phyloP scores from a whole-genome alignment of 92 coral and sea anemone genomes.

The Porites rus region DNA sequence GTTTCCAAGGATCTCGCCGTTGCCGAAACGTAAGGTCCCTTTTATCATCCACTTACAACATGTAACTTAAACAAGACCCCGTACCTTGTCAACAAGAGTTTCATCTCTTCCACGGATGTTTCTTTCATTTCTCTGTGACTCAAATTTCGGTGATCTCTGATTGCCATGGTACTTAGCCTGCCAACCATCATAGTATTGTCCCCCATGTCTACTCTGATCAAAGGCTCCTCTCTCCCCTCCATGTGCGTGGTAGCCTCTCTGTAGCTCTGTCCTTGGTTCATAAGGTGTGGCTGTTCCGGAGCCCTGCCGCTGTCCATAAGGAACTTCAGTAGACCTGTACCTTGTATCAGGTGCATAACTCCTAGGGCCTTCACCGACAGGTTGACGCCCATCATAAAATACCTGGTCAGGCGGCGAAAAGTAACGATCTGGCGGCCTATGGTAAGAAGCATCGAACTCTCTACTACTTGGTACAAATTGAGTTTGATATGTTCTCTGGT shows the following conservation, averaged over 20 bases:
- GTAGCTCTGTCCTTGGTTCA: constrained; percentile 51
- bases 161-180: neutral
- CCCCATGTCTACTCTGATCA: constrained; percentile 16
- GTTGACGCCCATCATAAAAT: constrained; percentile 20
- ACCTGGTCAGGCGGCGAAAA: neutral
- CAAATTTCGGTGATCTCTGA: constrained; percentile 8
- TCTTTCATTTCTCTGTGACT: neutral
- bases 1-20: too few relatives aligned
- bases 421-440: constrained; percentile 14
- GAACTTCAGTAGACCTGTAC: neutral
- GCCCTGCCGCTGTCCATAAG: constrained; percentile 1
- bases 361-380: constrained; percentile 1
- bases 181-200: neutral
- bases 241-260: constrained; percentile 1
- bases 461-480: neutral
- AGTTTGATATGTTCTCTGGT: constrained; percentile 8
- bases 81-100: neutral
- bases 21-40: too few relatives aligned
- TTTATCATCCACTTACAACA: too few relatives aligned
- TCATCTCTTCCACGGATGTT: neutral
- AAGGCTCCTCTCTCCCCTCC: neutral
- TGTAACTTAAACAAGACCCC: neutral
- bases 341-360: constrained; percentile 16
- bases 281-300: constrained; percentile 33
- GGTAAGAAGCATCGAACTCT: neutral